Evolutionary conservation across 2,888 invertebrate species (phyloP), one percentile per base, ranked within the genome.

Genomic region (Griposia aprilina): DNA sequence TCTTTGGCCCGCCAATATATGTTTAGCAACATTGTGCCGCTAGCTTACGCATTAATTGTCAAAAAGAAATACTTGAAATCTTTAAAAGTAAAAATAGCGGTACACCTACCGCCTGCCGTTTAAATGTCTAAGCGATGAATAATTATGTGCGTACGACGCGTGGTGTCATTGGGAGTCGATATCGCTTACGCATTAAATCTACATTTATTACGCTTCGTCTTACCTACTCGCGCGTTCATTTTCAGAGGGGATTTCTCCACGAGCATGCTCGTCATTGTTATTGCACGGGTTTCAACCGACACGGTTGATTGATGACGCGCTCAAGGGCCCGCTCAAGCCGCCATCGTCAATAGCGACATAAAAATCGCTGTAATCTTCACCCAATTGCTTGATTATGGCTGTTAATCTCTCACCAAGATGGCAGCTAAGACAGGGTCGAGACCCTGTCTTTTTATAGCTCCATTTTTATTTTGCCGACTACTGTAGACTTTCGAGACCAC

Each of bases 381-480:
- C 91, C 95, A 95, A 96, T 96, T 94, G 95, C 96, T 95, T 95
- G 95, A 96, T 96, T 96, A 95, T 95, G 88, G 95, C 93, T 94
- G 94, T 95, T 96, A 96, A 96, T 96, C 95, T 95, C 93, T 91
- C 91, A 92, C 92, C 90, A 91, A 93, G 93, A 93, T 92, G 92
- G 93, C 90, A 90, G 90, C 91, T 91, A 89, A 91, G 75, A 60
- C 62, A 90, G 89, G 91, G 90, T 89, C 89, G 80, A 13, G 41
- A 88, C 88, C 88, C 86, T 85, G 89, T 86, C 88, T 91, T 94
- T 95, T 95, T 95, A 95, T 94, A 92, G 92, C 91, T 83, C 89
- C 92, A 93, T 91, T 95, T 95, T 95, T 95, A 95, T 95, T 93
- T 83, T 91, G 88, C 88, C 89, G 90, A 90, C 93, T 89, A 94